Base-by-base conservation (phyloP, 2,113 vertebrate genomes). In the Caranx ignobilis region DNA sequence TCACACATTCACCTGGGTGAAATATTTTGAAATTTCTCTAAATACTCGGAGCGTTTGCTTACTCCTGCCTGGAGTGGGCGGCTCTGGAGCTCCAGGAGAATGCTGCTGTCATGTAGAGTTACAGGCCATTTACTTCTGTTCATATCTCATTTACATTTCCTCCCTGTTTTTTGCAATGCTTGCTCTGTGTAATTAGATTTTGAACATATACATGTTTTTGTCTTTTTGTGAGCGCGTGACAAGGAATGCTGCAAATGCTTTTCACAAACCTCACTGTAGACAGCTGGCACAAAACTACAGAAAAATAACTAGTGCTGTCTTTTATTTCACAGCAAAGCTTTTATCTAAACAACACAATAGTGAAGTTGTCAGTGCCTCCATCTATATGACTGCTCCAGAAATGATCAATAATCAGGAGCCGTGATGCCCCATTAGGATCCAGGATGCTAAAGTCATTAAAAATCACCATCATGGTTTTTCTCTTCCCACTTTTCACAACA, bases 111-210 rank as follows among this genome's bases (percentile, higher is more conserved):
- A 78, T 84, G 64, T 72, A 32, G 31, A 81, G 83, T 92, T 84
- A 88, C 87, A 81, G 81, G 60, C 77, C 83, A 85, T 92, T 90
- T 88, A 72, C 85, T 88, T 71, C 80, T 57, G 34, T 76, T 79
- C 82, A 57, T 34, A 71, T 88, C 88, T 89, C 85, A 87, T 92
- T 90, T 92, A 83, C 84, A 86, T 89, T 62, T 83, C 61, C 72
- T 55, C 45, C 69, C 61, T 64, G 54, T 2, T 41, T 47, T 71
- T 54, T 60, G 67, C 60, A 50, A 63, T 15, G 72, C 55, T 78
- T 69, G 79, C 76, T 71, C 52, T 60, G 31, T 79, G 71, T 74
- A 64, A 79, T 87, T 81, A 79, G 26, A 9, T 71, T 83, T 75
- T 71, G 35, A 41, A 76, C 57, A 34, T 66, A n/a, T 59, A n/a